phyloP scores from a whole-genome alignment of 2,113 vertebrate species.

The Ptyas mucosa region DNA sequence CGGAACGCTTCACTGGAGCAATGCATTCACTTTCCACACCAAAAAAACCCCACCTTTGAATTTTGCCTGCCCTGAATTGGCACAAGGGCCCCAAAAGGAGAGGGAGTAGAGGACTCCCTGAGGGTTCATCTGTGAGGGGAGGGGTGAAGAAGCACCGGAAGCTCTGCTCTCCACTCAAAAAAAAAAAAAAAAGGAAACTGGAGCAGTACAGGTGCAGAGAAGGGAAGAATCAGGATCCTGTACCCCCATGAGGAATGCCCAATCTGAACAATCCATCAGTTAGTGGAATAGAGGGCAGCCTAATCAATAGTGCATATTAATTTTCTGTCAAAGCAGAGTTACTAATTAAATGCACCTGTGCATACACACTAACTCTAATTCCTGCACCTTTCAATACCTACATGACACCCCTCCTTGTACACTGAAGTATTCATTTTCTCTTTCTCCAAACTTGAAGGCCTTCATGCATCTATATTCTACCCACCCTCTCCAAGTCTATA shows the following conservation, averaged over 20 bases:
- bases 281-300: neutral
- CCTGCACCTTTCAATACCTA: too few species aligned
- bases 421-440: neutral
- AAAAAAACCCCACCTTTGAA: slow-evolving; percentile 74
- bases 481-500: slow-evolving; percentile 67
- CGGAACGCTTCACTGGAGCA: slow-evolving; percentile 46
- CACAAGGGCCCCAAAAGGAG: slow-evolving; percentile 17
- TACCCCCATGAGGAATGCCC: neutral
- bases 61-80: slow-evolving; percentile 67
- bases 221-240: neutral
- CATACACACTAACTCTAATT: neutral
- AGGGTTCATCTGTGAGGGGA: neutral
- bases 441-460: neutral
- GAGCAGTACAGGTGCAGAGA: neutral
- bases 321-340: neutral
- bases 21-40: slow-evolving; percentile 53
- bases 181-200: neutral
- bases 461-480: neutral
- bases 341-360: neutral
- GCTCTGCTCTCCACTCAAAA: neutral
- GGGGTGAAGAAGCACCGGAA: neutral
- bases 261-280: neutral
- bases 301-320: neutral
- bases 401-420: neutral
- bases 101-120: neutral